Conservation (phyloP, 2,888 invertebrate genomes). For the Mylabris sibirica region DNA sequence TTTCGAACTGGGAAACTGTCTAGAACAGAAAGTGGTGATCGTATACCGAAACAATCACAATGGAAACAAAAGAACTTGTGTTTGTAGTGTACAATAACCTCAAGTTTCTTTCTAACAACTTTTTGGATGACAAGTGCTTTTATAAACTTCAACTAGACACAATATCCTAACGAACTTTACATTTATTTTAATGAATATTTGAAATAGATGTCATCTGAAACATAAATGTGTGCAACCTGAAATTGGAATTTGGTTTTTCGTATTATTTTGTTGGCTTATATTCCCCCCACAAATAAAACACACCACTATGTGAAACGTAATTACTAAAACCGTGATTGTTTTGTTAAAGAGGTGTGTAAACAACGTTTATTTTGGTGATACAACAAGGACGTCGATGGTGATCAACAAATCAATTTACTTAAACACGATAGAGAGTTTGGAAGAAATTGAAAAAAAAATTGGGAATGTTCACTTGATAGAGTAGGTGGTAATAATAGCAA, state of each 20-base stretch:
- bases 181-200: neutral
- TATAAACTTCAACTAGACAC: conserved; percentile 33
- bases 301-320: neutral
- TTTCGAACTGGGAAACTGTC: conserved; percentile 23
- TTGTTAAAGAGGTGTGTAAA: neutral
- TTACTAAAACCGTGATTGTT: neutral
- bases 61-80: conserved; percentile 36
- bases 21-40: conserved; percentile 29
- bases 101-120: conserved; percentile 29
- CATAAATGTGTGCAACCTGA: neutral
- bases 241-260: conserved; percentile 16
- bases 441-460: neutral
- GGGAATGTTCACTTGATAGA: neutral
- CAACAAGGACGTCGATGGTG: neutral
- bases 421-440: neutral
- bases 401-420: neutral
- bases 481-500: neutral
- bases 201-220: neutral
- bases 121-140: conserved; percentile 25
- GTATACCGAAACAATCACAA: conserved; percentile 28
- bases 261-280: neutral
- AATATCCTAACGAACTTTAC: conserved; percentile 18
- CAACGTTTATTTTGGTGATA: neutral
- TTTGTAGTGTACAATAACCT: conserved; percentile 22
- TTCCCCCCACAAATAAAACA: neutral